Percentiles rank a stretch among this genome's conserved stretches.
Conservation (phyloP, 1,140 invertebrate species). For the Lanistes nyassanus region DNA sequence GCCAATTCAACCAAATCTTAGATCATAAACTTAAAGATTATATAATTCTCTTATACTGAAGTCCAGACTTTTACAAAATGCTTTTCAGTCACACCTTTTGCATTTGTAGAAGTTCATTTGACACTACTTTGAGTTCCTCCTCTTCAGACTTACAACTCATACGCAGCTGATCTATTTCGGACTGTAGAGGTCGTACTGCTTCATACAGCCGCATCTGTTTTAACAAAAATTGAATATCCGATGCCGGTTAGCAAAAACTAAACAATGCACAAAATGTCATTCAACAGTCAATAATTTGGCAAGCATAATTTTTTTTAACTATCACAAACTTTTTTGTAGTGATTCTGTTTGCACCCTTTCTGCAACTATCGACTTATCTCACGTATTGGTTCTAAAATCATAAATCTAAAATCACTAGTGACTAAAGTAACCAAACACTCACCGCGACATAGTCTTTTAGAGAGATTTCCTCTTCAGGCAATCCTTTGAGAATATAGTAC, state of each 20-base stretch:
- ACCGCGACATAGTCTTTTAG: conserved; percentile 66
- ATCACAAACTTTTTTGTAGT: too few relatives aligned
- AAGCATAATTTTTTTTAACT: too few relatives aligned
- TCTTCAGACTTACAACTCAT: conserved; percentile 47
- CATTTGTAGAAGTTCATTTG: conserved; percentile 46
- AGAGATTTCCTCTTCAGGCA: conserved; percentile 60
- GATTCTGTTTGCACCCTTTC: too few relatives aligned
- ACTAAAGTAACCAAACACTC: too few relatives aligned
- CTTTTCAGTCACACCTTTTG: conserved; percentile 59
- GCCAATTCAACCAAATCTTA: not conserved
- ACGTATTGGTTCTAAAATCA: too few relatives aligned
- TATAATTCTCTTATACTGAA: not conserved
- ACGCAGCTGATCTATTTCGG: conserved; percentile 54
- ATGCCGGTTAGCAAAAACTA: too few relatives aligned
- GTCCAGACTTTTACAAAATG: too few relatives aligned
- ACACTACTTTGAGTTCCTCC: conserved; percentile 44
- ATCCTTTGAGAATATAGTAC: conserved; percentile 58
- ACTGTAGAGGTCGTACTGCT: conserved; percentile 52
- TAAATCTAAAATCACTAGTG: too few relatives aligned
- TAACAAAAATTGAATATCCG: conserved; percentile 21
- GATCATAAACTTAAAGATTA: not conserved
- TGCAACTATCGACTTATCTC: too few relatives aligned
- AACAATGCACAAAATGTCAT: not conserved
- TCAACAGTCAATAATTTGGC: not conserved
- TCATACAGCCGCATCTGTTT: conserved; percentile 62